Percentiles rank a stretch among this genome's conserved stretches.
These are phyloP conservation scores for Elephantulus edwardii DNA, from an alignment of 2,113 vertebrate genomes.

Conservation along the genomic window DNA sequence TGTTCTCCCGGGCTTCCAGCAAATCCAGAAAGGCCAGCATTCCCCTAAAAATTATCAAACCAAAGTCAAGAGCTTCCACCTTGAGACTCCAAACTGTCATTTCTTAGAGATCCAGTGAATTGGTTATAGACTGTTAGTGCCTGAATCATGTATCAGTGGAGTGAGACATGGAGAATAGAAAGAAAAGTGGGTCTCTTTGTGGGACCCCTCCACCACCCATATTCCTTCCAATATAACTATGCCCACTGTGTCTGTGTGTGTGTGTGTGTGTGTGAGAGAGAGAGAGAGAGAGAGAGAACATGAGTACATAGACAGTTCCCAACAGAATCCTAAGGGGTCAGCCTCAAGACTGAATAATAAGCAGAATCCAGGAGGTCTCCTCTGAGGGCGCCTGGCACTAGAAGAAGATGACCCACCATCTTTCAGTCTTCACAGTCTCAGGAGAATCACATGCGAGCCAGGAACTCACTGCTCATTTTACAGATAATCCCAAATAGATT, in stretches of 20 bases:
- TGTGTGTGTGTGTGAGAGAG: too few relatives aligned
- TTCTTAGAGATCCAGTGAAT: not conserved
- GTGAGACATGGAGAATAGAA: not conserved
- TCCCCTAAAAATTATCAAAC: constrained; percentile 84
- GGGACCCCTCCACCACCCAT: not conserved
- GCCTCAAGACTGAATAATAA: not conserved
- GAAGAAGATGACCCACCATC: not conserved
- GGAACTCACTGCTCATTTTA: not conserved
- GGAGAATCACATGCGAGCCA: not conserved
- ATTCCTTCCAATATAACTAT: too few relatives aligned
- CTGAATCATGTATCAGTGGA: not conserved
- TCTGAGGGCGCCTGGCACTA: not conserved
- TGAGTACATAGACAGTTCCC: not conserved
- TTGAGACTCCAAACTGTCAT: not conserved
- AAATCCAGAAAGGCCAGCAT: constrained; percentile 83
- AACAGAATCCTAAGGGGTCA: not conserved
- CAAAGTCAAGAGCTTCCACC: not conserved
- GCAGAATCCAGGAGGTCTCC: not conserved
- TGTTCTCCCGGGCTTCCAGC: constrained; percentile 83
- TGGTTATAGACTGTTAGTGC: not conserved
- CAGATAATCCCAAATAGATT: not conserved
- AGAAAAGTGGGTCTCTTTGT: not conserved
- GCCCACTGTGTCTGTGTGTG: not conserved
- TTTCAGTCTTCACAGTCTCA: not conserved
- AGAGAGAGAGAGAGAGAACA: too few relatives aligned